phyloP scores from a whole-genome alignment of 2,797 vertebrate species.

The Hemitrygon akajei region DNA sequence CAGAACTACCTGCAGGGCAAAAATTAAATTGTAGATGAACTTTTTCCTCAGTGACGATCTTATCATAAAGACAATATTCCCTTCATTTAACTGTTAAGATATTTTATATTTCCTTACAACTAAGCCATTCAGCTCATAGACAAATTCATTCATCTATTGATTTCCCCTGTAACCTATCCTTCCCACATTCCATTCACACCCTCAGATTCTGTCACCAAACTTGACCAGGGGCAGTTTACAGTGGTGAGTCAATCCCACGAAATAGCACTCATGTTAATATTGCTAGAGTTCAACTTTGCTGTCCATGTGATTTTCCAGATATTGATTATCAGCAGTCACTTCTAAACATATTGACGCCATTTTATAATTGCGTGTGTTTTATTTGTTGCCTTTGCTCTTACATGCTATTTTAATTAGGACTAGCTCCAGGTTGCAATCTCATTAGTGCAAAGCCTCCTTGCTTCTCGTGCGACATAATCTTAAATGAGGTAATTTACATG shows the following conservation, averaged over 20 bases:
- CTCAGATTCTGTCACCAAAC: too few species aligned
- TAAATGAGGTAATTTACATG: not conserved
- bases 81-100: not conserved
- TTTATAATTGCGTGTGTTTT: not conserved
- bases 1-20: not conserved
- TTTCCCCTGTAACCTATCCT: too few species aligned
- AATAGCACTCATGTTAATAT: not conserved
- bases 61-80: not conserved
- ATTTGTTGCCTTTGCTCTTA: not conserved
- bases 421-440: not conserved
- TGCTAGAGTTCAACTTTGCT: not conserved
- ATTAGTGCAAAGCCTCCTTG: not conserved
- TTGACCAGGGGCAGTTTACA: too few species aligned
- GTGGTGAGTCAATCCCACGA: too few species aligned
- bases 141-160: too few species aligned
- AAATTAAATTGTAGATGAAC: not conserved
- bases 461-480: not conserved
- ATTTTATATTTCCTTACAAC: too few species aligned
- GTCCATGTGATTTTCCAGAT: not conserved
- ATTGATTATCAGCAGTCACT: not conserved
- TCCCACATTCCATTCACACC: too few species aligned
- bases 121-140: too few species aligned
- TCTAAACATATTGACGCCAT: not conserved
- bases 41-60: not conserved
- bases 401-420: not conserved